Evolutionary conservation across 2,888 invertebrate species (phyloP).

Genomic region (Schizaphis graminum): DNA sequence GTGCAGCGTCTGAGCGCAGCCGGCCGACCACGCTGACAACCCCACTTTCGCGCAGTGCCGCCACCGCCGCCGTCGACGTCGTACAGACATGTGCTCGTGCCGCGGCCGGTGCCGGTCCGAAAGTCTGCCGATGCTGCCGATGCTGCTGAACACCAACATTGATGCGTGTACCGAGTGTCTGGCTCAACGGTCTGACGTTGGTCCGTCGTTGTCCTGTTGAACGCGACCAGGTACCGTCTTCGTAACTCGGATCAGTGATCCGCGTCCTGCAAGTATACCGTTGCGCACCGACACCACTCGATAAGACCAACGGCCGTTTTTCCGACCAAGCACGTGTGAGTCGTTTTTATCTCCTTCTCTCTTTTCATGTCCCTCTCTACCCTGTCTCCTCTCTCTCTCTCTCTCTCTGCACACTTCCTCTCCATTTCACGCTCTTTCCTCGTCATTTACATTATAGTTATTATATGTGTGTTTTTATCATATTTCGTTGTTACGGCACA

Average conservation of each 20-base stretch:
- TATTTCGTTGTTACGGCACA: not conserved
- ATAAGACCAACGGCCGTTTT: not conserved
- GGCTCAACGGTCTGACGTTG: not conserved
- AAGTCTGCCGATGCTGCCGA: not conserved
- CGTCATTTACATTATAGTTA: not conserved
- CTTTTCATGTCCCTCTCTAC: no score
- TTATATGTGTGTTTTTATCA: not conserved
- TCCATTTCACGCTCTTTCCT: not conserved
- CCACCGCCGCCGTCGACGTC: not conserved
- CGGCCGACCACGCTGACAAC: not conserved
- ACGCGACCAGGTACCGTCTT: not conserved
- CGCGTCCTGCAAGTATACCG: not conserved
- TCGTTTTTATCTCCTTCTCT: constrained; percentile 2
- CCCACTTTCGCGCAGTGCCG: not conserved
- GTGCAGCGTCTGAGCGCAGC: not conserved
- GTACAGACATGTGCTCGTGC: constrained; percentile 39
- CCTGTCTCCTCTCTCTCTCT: not conserved
- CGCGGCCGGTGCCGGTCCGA: constrained; percentile 40
- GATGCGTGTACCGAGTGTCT: not conserved
- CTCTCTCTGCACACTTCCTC: not conserved
- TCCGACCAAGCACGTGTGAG: not conserved
- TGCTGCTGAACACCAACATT: not conserved
- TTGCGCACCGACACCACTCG: not conserved
- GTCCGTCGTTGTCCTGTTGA: not conserved
- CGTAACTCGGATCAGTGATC: not conserved